phyloP scores from a whole-genome alignment of 2,113 vertebrate species.

The Melanerpes aurifrons region DNA sequence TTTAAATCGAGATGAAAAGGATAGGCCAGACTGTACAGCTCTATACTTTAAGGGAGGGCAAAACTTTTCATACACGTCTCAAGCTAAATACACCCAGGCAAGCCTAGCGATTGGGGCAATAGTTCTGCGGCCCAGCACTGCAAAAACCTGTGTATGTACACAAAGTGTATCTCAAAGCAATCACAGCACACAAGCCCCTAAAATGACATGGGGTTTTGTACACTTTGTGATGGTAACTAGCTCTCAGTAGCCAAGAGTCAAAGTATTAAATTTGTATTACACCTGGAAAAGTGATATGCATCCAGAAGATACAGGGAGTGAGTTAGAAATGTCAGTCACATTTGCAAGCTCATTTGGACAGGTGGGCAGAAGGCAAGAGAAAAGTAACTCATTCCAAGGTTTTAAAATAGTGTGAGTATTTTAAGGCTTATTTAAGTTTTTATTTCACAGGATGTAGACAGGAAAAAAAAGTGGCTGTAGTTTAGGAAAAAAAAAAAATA shows the following conservation, averaged over 20 bases:
- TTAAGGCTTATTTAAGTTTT: conserved; percentile 79
- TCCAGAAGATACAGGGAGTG: conserved; percentile 28
- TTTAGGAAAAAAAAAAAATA: not conserved
- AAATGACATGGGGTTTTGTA: not conserved
- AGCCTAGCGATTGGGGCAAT: not conserved
- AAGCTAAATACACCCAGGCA: not conserved
- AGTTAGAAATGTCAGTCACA: not conserved
- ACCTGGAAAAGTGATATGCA: not conserved
- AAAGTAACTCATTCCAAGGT: conserved; percentile 51
- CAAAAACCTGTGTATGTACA: not conserved
- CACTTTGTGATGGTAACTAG: not conserved
- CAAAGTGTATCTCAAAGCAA: not conserved
- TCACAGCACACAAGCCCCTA: not conserved
- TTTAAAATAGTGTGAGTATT: conserved; percentile 61
- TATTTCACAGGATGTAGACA: conserved; percentile 69
- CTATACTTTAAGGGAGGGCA: not conserved
- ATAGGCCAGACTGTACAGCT: not conserved
- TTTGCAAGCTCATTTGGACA: not conserved
- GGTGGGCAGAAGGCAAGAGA: not conserved
- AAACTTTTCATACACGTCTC: not conserved
- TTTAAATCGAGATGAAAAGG: not conserved
- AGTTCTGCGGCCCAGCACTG: not conserved
- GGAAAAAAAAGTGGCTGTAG: conserved; percentile 51
- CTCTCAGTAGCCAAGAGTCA: not conserved
- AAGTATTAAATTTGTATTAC: not conserved